Conservation (phyloP, 2,888 invertebrate genomes). For the Dendrolimus pini region DNA sequence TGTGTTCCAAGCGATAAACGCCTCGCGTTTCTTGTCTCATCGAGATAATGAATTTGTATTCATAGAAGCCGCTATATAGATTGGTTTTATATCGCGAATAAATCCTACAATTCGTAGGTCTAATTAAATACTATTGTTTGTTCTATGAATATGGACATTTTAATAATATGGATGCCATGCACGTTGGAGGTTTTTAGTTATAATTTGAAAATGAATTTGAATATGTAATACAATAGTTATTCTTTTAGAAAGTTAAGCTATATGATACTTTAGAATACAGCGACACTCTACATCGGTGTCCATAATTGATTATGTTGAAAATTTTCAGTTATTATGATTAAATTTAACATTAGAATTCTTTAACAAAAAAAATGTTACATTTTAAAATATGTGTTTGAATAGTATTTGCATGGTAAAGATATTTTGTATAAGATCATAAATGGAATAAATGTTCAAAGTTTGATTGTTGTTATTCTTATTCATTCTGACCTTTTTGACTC, state of each 20-base stretch:
- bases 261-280: neutral
- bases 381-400: neutral
- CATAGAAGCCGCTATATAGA: constrained; percentile 25
- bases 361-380: constrained; percentile 3
- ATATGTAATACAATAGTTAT: neutral
- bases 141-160: constrained; percentile 18
- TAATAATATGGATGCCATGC: constrained; percentile 18
- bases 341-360: neutral
- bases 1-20: constrained; percentile 14
- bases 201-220: constrained; percentile 8
- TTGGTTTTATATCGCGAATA: constrained; percentile 15
- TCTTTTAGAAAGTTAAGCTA: constrained; percentile 18
- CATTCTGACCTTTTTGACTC: neutral
- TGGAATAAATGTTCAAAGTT: neutral
- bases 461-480: neutral
- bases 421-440: neutral
- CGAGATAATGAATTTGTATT: constrained; percentile 23
- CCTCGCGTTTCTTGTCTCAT: constrained; percentile 32
- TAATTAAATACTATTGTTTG: constrained; percentile 13
- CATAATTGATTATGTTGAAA: neutral
- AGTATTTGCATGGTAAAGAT: constrained; percentile 1
- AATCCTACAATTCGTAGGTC: constrained; percentile 10
- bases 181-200: constrained; percentile 9
- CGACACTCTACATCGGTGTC: neutral
- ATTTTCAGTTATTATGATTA: neutral